Base-by-base conservation (phyloP, 2,113 vertebrate genomes). In the Typhlomys cinereus region DNA sequence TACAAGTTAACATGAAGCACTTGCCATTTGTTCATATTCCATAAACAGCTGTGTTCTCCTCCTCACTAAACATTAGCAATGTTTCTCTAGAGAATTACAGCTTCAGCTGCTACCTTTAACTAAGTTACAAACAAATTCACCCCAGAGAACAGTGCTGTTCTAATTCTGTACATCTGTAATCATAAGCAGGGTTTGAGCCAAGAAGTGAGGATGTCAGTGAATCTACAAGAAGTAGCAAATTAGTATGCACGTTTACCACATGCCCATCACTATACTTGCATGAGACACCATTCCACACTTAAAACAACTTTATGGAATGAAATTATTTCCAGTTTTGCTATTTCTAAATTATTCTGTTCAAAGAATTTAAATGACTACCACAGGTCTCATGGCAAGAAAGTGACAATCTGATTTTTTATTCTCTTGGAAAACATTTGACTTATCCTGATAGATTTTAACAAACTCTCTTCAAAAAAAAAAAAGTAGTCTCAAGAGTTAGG, bases 41-140 rank as follows among this genome's bases (percentile, higher is more conserved):
- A 87, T 82, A 86, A 83, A 92, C 82, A 92, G 92, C 57, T 89
- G 67, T 85, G 78, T 54, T 84, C n/a, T 66, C 34, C 54, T 94
- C 62, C 71, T 79, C 82, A 74, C 36, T 92, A 48, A 78, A 76
- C 41, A 90, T 61, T 76, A 84, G 57, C 50, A 83, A 92, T 79
- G n/a, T 54, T 70, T 73, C 54, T 62, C 48, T 46, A 36, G 71
- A 87, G 54, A 89, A 82, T 73, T 44, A 92, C 48, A 91, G 52
- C 74, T 85, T 88, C 79, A 94, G 81, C 86, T 95, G 86, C 86
- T 86, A 95, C 82, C 76, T 79, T 73, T 66, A 70, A 64, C 36
- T 46, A 20, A 29, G 48, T 44, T 21, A 94, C 75, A 82, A 62
- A 84, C n/a, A 78, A 91, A 87, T 8, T 73, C 82, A 84, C 36